Base-by-base conservation (phyloP, 2,113 vertebrate genomes). In the Urocynchramus pylzowi region DNA sequence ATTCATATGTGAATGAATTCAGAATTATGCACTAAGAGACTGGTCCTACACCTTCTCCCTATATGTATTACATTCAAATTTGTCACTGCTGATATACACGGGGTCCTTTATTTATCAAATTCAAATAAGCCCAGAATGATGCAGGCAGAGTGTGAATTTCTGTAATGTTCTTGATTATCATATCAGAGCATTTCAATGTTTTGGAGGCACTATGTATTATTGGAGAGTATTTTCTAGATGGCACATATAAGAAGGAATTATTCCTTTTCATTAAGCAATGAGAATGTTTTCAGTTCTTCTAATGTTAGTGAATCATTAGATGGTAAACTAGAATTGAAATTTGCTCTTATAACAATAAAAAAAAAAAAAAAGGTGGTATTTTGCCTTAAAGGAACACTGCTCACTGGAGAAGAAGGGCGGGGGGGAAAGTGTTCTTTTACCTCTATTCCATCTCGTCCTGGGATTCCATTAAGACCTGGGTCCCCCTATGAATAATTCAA, bases 391-490 rank as follows among this genome's bases (percentile, higher is more conserved):
- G 64, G 10, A 81, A 45, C 18, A 61, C 16, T 71, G 61, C 26
- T 83, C 4, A 37, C 9, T 74, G 35, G 23, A 86, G 27, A 88
- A 73, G 44, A 54, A 49, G 30, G 22, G 18, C n/a, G n/a, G 31
- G 5, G 30, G 42, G 44, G 53, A 57, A 7, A 7, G 3, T n/a
- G 23, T n/a, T 57, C 24, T 57, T 37, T 98, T 98, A 99, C 99
- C 98, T 99, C 98, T 90, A 82, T 49, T 45, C 99, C 99, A 18
- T 99, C 98, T 97, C 57, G 97, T 77, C 99, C 99, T 47, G 98
- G 98, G 93, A 98, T 97, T 97, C 99, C 99, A 96, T 98, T 98
- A 57, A 98, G 93, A 88, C 99, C 99, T 90, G 97, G 79, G 49
- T 99, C 99, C 44, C 99, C 99, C 99, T 99, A 28, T 79, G 52